Conservation (phyloP, 2,888 invertebrate genomes). For the Pardosa pseudoannulata region DNA sequence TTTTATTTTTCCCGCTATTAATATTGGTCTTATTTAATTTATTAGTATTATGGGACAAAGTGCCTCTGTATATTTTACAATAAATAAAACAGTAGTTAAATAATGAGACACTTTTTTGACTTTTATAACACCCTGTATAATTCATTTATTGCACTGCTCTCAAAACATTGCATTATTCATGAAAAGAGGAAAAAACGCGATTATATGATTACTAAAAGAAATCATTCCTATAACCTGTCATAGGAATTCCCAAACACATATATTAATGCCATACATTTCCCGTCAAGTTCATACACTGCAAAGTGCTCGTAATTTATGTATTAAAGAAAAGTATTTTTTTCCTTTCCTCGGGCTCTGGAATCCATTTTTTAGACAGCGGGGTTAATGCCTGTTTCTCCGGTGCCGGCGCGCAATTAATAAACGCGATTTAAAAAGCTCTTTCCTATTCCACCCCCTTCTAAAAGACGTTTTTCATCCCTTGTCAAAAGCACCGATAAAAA, state of each 20-base stretch:
- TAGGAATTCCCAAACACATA: neutral
- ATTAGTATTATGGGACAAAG: too few relatives aligned
- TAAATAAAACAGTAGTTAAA: too few relatives aligned
- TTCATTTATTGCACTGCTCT: too few relatives aligned
- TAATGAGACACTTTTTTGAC: too few relatives aligned
- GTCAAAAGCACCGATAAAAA: constrained; percentile 54
- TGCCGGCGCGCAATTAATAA: constrained; percentile 54
- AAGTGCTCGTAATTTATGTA: constrained; percentile 32
- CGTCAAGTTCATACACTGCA: constrained; percentile 10
- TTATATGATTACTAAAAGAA: too few relatives aligned
- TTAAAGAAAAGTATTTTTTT: constrained; percentile 36
- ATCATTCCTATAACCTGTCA: constrained; percentile 7
- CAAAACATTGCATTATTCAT: too few relatives aligned
- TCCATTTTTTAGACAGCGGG: constrained; percentile 33
- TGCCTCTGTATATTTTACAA: too few relatives aligned
- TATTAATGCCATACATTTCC: neutral
- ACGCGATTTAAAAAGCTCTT: constrained; percentile 56
- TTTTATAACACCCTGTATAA: too few relatives aligned
- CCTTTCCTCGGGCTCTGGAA: constrained; percentile 1
- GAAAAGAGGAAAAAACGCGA: too few relatives aligned
- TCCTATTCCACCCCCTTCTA: constrained; percentile 31
- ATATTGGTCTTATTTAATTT: too few relatives aligned
- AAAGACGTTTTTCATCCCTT: constrained; percentile 70
- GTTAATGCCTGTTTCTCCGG: constrained; percentile 52
- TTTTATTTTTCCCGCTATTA: too few relatives aligned